Evolutionary conservation across 1,140 invertebrate genomes (phyloP).

Genomic region (Hermetia illucens): DNA sequence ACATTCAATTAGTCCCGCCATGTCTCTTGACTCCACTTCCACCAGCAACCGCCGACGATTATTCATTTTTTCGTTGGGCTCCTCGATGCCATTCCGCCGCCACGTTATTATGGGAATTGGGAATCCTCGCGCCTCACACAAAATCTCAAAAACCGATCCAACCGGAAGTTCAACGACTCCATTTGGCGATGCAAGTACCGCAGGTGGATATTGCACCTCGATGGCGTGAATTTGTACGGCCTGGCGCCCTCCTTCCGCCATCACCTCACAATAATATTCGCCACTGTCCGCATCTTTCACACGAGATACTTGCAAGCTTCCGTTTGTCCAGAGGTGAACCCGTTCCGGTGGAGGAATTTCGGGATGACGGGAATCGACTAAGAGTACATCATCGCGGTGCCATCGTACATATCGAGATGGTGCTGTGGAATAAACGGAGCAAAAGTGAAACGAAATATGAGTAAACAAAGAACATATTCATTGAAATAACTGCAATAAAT

Average conservation of each 20-base stretch:
- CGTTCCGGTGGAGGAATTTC: constrained; percentile 34
- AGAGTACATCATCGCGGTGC: constrained; percentile 41
- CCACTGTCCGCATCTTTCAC: constrained; percentile 49
- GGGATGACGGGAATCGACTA: constrained; percentile 45
- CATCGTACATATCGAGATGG: constrained; percentile 34
- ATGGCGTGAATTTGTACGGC: constrained; percentile 55
- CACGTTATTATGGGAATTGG: constrained; percentile 53
- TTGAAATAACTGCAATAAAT: too few relatives aligned
- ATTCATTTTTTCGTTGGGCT: constrained; percentile 42
- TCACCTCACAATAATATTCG: constrained; percentile 55
- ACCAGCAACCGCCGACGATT: constrained; percentile 47
- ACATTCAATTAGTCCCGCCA: constrained; percentile 58
- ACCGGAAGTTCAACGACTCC: constrained; percentile 54
- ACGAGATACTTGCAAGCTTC: constrained; percentile 48
- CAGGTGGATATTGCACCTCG: constrained; percentile 57
- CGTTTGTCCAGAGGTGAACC: constrained; percentile 47
- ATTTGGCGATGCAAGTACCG: constrained; percentile 46
- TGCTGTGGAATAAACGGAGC: constrained; percentile 8
- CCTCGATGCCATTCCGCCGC: constrained; percentile 37
- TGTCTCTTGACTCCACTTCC: constrained; percentile 44
- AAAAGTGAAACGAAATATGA: too few relatives aligned
- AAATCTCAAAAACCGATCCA: constrained; percentile 52
- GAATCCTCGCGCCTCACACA: constrained; percentile 48
- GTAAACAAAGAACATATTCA: too few relatives aligned
- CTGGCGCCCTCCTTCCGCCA: constrained; percentile 35